Conservation (phyloP, 2,888 invertebrate species). For the Parnassius orleans region DNA sequence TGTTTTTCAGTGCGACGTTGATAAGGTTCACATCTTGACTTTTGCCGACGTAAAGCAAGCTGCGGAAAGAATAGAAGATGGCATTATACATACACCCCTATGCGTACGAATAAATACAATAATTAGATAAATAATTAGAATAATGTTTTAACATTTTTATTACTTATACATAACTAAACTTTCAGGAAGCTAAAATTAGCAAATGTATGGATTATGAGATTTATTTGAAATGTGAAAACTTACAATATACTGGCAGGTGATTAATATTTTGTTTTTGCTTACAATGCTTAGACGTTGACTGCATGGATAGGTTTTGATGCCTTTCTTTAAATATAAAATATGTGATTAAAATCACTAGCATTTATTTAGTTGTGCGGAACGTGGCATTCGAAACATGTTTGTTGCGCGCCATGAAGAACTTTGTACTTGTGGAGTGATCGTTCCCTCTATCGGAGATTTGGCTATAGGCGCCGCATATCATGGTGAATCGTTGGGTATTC, state of each 20-base stretch:
- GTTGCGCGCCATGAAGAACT: slow-evolving; percentile 47
- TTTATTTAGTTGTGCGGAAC: slow-evolving; percentile 59
- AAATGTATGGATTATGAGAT: slow-evolving; percentile 84
- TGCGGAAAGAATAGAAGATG: slow-evolving; percentile 62
- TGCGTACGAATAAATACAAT: slow-evolving; percentile 54
- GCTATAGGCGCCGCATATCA: slow-evolving; percentile 72
- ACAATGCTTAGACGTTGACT: too few species aligned
- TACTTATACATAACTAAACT: slow-evolving; percentile 25
- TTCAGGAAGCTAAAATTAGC: slow-evolving; percentile 72
- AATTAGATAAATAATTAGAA: background rate
- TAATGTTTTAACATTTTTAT: background rate
- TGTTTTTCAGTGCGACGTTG: slow-evolving; percentile 24
- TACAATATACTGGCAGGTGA: slow-evolving; percentile 92
- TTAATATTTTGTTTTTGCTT: too few species aligned
- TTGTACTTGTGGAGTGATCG: slow-evolving; percentile 57
- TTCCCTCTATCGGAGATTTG: slow-evolving; percentile 68
- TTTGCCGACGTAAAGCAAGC: slow-evolving; percentile 68
- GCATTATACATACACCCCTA: slow-evolving; percentile 70
- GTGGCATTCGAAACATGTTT: slow-evolving; percentile 65
- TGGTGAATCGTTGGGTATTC: slow-evolving; percentile 59
- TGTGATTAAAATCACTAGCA: background rate
- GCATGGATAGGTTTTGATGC: background rate
- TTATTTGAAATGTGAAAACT: slow-evolving; percentile 92
- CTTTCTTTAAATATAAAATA: background rate
- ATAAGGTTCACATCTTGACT: slow-evolving; percentile 47